These are phyloP conservation scores for Saiga tatarica DNA, from an alignment of 2,113 vertebrate species.

Conservation along the genomic window DNA sequence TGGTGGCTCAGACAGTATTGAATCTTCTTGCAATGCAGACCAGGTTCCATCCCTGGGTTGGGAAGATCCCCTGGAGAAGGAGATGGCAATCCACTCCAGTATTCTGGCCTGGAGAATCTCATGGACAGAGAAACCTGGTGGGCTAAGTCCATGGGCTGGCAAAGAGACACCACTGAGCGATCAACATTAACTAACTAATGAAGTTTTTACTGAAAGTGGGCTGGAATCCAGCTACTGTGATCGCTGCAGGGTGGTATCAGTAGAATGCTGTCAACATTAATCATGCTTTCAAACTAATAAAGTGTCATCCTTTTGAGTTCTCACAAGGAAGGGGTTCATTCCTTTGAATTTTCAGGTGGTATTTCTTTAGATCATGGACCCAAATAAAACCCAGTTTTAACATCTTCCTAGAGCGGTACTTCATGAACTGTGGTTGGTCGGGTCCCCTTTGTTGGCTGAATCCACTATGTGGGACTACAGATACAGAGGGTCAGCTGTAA, in stretches of 20 bases:
- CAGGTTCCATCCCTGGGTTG: rapidly evolving
- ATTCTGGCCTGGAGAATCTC: neutral
- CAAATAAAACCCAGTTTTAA: neutral
- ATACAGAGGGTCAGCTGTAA: neutral
- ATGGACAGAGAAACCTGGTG: neutral
- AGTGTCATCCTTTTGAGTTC: neutral
- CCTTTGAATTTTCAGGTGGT: neutral
- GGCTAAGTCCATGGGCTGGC: neutral
- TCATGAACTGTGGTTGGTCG: neutral
- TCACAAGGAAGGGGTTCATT: neutral
- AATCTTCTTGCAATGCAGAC: neutral
- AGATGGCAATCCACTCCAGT: neutral
- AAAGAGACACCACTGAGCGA: neutral
- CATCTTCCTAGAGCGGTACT: neutral
- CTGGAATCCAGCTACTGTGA: neutral
- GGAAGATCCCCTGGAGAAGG: neutral
- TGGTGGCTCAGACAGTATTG: neutral
- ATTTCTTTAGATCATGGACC: neutral
- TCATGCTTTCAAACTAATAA: neutral
- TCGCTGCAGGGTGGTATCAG: rapidly evolving
- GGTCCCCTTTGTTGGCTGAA: neutral
- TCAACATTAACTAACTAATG: neutral
- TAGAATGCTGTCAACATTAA: neutral
- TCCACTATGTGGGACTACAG: neutral
- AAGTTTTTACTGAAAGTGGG: neutral